Conservation (phyloP, 2,797 vertebrate genomes). For the Hoplostethus mediterraneus region DNA sequence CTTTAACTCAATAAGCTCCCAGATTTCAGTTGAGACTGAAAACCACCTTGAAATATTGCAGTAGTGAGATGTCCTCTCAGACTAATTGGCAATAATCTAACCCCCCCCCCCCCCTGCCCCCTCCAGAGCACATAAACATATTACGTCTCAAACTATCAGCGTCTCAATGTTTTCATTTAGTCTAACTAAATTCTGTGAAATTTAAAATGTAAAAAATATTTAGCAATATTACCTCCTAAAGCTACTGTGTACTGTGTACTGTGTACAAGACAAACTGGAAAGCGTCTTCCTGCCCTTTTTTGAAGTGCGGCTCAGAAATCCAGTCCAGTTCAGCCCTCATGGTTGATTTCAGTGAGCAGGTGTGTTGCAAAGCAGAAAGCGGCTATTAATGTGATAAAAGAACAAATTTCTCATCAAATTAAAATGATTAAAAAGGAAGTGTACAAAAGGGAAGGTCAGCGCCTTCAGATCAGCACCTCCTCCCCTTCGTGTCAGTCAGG, state of each 20-base stretch:
- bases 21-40: background rate
- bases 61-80: background rate
- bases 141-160: slow-evolving; percentile 15
- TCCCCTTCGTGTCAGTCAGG: background rate
- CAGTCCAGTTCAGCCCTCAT: background rate
- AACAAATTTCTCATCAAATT: background rate
- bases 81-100: slow-evolving; percentile 44
- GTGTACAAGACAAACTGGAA: slow-evolving; percentile 16
- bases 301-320: background rate
- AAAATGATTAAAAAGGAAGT: background rate
- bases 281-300: background rate
- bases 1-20: slow-evolving; percentile 12
- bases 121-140: slow-evolving; percentile 39
- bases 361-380: slow-evolving; percentile 1
- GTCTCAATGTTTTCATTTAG: slow-evolving; percentile 32
- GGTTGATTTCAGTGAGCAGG: slow-evolving; percentile 1
- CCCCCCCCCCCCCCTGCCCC: background rate
- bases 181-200: slow-evolving; percentile 24
- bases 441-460: background rate
- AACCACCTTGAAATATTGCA: background rate
- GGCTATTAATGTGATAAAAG: background rate
- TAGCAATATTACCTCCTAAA: slow-evolving; percentile 35
- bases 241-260: slow-evolving; percentile 15
- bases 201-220: slow-evolving; percentile 1
- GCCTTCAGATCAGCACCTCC: background rate